Percentiles rank a stretch among this genome's conserved stretches.
Evolutionary conservation across 1,140 invertebrate species (phyloP).

Genomic region (Sarcophaga peregrina): DNA sequence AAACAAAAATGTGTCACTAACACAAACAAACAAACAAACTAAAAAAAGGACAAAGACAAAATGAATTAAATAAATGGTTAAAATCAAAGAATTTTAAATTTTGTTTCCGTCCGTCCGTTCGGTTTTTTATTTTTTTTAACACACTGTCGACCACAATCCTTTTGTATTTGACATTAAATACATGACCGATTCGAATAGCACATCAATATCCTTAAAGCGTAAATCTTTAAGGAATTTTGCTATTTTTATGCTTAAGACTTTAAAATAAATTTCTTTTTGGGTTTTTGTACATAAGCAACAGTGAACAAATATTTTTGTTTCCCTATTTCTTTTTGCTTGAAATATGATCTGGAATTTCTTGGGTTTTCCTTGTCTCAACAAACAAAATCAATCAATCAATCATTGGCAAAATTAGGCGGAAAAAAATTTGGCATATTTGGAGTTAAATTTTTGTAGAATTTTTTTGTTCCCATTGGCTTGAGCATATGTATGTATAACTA

Average conservation of each 20-base stretch:
- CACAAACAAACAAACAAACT: not conserved
- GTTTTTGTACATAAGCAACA: not conserved
- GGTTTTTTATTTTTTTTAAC: not conserved
- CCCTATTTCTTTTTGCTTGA: not conserved
- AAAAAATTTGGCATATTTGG: not conserved
- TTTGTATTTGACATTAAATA: not conserved
- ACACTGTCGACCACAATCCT: not conserved
- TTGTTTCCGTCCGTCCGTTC: too few relatives aligned
- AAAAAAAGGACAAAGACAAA: too few relatives aligned
- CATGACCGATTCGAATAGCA: not conserved
- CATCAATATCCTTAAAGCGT: not conserved
- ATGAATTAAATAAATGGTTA: constrained; percentile 1
- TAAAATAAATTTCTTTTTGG: not conserved
- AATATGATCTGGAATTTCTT: not conserved
- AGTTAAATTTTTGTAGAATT: not conserved
- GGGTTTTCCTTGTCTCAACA: not conserved
- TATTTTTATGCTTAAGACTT: not conserved
- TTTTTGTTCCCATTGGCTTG: not conserved
- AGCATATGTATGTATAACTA: not conserved
- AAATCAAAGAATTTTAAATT: not conserved
- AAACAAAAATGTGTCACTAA: constrained; percentile 7
- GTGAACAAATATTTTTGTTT: not conserved
- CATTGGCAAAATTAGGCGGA: not conserved
- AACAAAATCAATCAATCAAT: not conserved
- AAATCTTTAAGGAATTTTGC: constrained; percentile 12